Base-by-base conservation (phyloP, 1,140 invertebrate species). In the Ceratina calcarata region DNA sequence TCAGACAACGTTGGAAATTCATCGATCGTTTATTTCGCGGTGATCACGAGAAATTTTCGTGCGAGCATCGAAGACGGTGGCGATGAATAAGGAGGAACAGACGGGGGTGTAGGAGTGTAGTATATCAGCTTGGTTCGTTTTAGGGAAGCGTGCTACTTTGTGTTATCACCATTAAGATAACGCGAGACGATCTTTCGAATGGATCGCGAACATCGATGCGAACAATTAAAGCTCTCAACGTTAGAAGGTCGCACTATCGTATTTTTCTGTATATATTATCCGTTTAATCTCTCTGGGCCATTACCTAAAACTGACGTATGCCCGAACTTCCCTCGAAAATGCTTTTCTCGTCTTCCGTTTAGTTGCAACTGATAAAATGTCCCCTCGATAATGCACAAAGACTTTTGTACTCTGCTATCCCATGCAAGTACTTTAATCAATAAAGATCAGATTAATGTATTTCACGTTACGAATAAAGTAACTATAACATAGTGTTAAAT, bases 151-250 rank as follows among this genome's bases (percentile, higher is more conserved):
- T 32, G 60, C 49, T 55, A 66, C 37, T 49, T 18, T 24, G 67
- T 80, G 67, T 80, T 68, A 57, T 78, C 76, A 61, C 22, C 60
- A 32, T n/a, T 55, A 70, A 55, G 70, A 84, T 51, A 80, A 83
- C 76, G 81, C 70, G 24, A 71, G 77, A 53, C 66, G 65, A 62
- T 55, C 61, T 58, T 75, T 80, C 64, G 45, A 75, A 70, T 71
- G 61, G 58, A 84, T 83, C 70, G 76, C 70, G 68, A 74, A 68
- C 49, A 70, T 24, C 67, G 75, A 62, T 51, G 58, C 68, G 20
- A 57, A 64, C 71, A 65, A 66, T 73, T 53, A 71, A 73, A 80
- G 66, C 58, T 80, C 60, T n/a, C 53, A 57, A 73, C 32, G 57
- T 20, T 75, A 37, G 20, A 73, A 83, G 64, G 24, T 83, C 67